Evolutionary conservation across 2,888 invertebrate genomes (phyloP).

Genomic region (Tenthredo livida): DNA sequence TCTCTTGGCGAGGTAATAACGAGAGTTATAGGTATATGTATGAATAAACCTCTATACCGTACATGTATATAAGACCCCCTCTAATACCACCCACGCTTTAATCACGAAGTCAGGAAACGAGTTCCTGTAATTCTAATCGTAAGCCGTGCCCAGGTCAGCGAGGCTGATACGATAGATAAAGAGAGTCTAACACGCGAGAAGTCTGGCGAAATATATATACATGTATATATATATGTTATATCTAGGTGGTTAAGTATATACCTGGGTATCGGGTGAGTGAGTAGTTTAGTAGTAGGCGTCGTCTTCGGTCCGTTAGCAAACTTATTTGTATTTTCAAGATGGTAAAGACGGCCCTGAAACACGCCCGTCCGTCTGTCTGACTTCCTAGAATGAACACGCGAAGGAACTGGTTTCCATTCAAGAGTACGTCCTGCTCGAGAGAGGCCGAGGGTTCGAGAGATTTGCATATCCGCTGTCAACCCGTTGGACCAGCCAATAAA

Average conservation of each 20-base stretch:
- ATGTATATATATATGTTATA: not conserved
- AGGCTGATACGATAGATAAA: conserved; percentile 40
- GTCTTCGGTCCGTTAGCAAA: not conserved
- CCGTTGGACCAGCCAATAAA: conserved; percentile 64
- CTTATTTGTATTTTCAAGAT: conserved; percentile 23
- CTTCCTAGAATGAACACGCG: conserved; percentile 50
- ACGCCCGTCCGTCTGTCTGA: conserved; percentile 37
- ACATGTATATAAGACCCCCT: not conserved
- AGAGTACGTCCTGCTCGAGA: conserved; percentile 38
- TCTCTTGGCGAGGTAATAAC: not conserved
- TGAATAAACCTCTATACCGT: not conserved
- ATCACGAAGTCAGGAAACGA: conserved; percentile 31
- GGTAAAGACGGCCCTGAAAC: conserved; percentile 6
- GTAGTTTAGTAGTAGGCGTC: conserved; percentile 21
- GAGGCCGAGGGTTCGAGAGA: conserved; percentile 60
- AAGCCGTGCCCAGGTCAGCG: conserved; percentile 46
- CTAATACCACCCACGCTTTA: conserved; percentile 41
- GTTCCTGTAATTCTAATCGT: conserved; percentile 45
- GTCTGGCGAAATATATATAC: not conserved
- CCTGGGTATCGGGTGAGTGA: not conserved
- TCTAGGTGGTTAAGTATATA: not conserved
- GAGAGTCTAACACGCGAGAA: conserved; percentile 41
- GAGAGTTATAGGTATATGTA: not conserved
- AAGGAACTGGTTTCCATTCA: conserved; percentile 66
- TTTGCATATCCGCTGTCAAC: conserved; percentile 73